Base-by-base conservation (phyloP, 2,797 vertebrate species). In the Notolabrus celidotus region DNA sequence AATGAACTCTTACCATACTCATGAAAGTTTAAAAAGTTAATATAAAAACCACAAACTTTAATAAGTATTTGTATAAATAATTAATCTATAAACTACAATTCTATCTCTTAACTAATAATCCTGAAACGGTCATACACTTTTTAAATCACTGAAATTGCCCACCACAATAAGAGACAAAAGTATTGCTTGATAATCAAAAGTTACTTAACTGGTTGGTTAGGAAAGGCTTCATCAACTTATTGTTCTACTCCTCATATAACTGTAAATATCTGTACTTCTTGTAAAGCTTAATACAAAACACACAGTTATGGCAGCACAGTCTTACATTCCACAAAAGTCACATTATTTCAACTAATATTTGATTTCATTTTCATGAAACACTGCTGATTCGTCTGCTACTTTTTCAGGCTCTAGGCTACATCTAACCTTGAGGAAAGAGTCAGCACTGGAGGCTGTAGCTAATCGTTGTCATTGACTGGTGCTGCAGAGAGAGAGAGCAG, bases 401-500 rank as follows among this genome's bases (percentile, higher is more conserved):
- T 51, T 61, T 65, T 52, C 25, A 31, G 46, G 85, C 88, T 88
- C 66, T 59, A 74, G 89, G 89, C 89, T 77, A 83, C 61, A 71
- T 79, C 80, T 88, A 86, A 92, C 90, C 88, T 90, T 90, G 89
- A 90, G 77, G 76, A 86, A 69, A 67, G 81, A 79, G 79, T 72
- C 80, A 56, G 71, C 71, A 80, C 82, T 86, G 67, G 71, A 77
- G 79, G 83, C 82, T 71, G 73, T 34, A 80, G 84, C 76, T 85
- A 90, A 92, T 87, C 83, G 34, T 86, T 90, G 87, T 82, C 86
- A 86, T 88, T 90, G 86, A 92, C 84, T 86, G 67, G 23, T 42
- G 52, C 73, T 64, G 75, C 74, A 85, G 51, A 59, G 54, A 67
- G 81, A 59, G 29, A 83, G 58, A 67, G 36, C 19, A 77, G 66